A percentile compares a stretch with the other conserved stretches of the same genome.
Evolutionary conservation across 2,113 vertebrate genomes (phyloP).

Genomic region (Indicator indicator): DNA sequence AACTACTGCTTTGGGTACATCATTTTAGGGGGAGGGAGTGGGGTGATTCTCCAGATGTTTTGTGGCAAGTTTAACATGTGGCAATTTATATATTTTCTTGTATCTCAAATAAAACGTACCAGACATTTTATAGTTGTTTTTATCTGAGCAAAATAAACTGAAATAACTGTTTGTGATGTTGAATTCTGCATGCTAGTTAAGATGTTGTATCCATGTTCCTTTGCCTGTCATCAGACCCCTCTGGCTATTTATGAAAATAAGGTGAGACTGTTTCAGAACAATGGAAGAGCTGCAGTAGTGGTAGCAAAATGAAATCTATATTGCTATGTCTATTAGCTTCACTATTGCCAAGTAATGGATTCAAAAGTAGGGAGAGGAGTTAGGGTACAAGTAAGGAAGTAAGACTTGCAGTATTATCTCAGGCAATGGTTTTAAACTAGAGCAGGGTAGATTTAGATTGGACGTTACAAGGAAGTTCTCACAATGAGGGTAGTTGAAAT

Average conservation of each 20-base stretch:
- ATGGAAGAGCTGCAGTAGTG: neutral
- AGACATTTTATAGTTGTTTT: conserved; percentile 68
- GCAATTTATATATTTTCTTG: conserved; percentile 49
- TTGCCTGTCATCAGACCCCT: neutral
- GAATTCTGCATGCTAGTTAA: neutral
- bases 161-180: neutral
- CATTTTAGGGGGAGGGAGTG: neutral
- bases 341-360: accelerated
- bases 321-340: accelerated
- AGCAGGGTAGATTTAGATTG: too few relatives aligned
- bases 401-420: neutral
- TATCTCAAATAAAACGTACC: conserved; percentile 61
- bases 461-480: too few relatives aligned
- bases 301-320: neutral
- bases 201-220: neutral
- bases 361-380: neutral
- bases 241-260: accelerated
- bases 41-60: conserved; percentile 3
- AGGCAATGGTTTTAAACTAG: too few relatives aligned
- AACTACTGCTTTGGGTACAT: neutral
- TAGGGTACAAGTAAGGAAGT: accelerated
- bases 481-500: too few relatives aligned
- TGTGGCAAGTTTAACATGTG: neutral
- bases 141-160: conserved; percentile 66
- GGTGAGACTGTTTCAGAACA: neutral